Conservation (phyloP, 1,140 invertebrate genomes). For the Drosophila repletoides region DNA sequence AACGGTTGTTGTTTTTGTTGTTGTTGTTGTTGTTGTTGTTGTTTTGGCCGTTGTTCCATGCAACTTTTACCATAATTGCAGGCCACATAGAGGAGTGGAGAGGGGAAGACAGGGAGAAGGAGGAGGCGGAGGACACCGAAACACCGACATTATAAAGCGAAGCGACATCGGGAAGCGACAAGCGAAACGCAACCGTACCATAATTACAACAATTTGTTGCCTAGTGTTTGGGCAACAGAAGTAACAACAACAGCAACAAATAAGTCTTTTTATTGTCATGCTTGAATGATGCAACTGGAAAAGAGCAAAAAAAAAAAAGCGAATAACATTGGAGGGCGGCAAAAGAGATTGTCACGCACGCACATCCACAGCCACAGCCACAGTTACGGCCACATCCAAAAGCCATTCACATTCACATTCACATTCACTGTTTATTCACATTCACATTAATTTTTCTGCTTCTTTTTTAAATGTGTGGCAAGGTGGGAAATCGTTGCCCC, state of each 20-base stretch:
- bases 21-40: constrained; percentile 41
- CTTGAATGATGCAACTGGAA: constrained; percentile 77
- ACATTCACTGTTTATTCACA: constrained; percentile 65
- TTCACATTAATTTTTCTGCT: constrained; percentile 61
- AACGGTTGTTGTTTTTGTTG: constrained; percentile 44
- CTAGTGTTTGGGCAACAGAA: constrained; percentile 74
- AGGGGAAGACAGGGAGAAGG: no score
- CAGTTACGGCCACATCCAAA: no score
- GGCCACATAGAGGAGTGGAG: constrained; percentile 32
- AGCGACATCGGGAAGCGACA: constrained; percentile 78
- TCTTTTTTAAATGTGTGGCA: constrained; percentile 26
- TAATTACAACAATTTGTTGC: constrained; percentile 80
- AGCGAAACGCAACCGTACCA: constrained; percentile 75
- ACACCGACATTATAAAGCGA: constrained; percentile 66
- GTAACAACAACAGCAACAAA: constrained; percentile 34
- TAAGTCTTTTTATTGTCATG: constrained; percentile 72
- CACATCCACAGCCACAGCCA: constrained; percentile 35
- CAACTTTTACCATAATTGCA: constrained; percentile 80
- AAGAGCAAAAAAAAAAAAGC: constrained; percentile 24
- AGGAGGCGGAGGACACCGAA: no score
- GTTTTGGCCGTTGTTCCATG: constrained; percentile 60
- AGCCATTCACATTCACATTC: constrained; percentile 62
- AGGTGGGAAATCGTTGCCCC: constrained; percentile 58
- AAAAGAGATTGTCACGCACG: constrained; percentile 50
- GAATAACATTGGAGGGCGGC: constrained; percentile 20